These are phyloP conservation scores for Seira ritae DNA, from an alignment of 2,888 invertebrate species.

Conservation along the genomic window DNA sequence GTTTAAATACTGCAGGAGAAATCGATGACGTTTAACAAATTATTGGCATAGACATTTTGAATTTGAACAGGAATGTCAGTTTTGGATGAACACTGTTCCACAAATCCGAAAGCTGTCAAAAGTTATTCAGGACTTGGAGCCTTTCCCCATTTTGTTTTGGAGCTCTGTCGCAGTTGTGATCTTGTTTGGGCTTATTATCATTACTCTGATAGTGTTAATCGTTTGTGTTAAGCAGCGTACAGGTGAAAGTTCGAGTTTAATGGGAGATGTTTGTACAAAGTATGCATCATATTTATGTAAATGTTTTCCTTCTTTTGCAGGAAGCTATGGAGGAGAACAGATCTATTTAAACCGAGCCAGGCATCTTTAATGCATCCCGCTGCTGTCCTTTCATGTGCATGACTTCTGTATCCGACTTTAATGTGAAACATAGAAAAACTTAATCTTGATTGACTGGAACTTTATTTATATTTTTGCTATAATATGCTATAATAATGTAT, in stretches of 20 bases:
- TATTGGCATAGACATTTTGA: conserved; percentile 10
- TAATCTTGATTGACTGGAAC: no score
- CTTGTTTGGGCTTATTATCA: conserved; percentile 52
- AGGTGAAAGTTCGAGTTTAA: conserved; percentile 14
- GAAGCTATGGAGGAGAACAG: conserved; percentile 51
- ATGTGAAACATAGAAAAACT: no score
- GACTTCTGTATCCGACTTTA: no score
- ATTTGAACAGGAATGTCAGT: conserved; percentile 65
- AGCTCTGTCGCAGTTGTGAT: conserved; percentile 60
- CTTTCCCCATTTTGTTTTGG: conserved; percentile 66
- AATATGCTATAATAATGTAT: no score
- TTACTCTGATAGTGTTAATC: conserved; percentile 55
- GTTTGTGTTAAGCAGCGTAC: conserved; percentile 39
- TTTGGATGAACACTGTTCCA: conserved; percentile 65
- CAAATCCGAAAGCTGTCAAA: conserved; percentile 60
- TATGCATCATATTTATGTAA: no score
- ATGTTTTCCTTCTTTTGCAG: conserved; percentile 23
- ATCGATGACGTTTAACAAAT: no score
- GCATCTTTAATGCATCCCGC: conserved; percentile 32
- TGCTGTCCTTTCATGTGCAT: no score
- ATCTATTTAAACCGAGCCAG: conserved; percentile 42
- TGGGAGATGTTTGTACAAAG: no score
- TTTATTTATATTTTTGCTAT: no score
- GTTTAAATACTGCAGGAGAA: no score
- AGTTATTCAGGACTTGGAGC: conserved; percentile 61